Evolutionary conservation across 2,888 invertebrate species (phyloP).

Genomic region (Callyntrura sp.): DNA sequence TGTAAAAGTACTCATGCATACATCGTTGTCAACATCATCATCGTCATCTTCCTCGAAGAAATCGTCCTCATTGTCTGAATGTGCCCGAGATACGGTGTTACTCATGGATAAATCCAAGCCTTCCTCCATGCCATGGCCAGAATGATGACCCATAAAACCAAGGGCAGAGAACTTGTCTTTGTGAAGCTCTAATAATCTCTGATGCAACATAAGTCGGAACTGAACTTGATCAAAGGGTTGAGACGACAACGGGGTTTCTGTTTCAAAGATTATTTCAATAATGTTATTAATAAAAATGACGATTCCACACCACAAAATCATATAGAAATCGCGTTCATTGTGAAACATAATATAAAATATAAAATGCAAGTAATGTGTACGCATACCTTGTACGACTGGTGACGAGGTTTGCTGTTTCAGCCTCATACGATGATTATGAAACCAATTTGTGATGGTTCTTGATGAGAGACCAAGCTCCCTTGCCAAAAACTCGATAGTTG

Average conservation of each 20-base stretch:
- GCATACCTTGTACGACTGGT: slow-evolving; percentile 83
- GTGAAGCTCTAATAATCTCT: slow-evolving; percentile 94
- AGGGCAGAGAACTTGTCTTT: slow-evolving; percentile 88
- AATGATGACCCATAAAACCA: slow-evolving; percentile 88
- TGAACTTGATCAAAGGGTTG: slow-evolving; percentile 94
- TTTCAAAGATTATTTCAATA: slow-evolving; percentile 37
- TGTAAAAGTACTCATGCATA: slow-evolving; percentile 4
- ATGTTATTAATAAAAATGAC: slow-evolving; percentile 1
- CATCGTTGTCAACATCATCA: slow-evolving; percentile 88
- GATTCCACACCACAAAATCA: background rate
- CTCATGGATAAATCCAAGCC: slow-evolving; percentile 92
- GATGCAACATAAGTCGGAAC: slow-evolving; percentile 94
- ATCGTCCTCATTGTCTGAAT: slow-evolving; percentile 91
- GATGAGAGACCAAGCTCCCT: slow-evolving; percentile 95
- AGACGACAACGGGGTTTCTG: slow-evolving; percentile 83
- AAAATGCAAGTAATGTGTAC: background rate
- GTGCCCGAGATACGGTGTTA: slow-evolving; percentile 92
- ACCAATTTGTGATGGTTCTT: slow-evolving; percentile 99
- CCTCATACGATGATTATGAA: slow-evolving; percentile 99
- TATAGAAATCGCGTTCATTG: background rate
- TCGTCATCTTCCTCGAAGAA: slow-evolving; percentile 92
- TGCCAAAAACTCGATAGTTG: slow-evolving; percentile 98
- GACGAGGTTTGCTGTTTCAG: slow-evolving; percentile 91
- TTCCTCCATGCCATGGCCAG: slow-evolving; percentile 89
- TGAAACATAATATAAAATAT: background rate